Base-by-base conservation (phyloP, 2,797 vertebrate species). In the Oreochromis grahami region DNA sequence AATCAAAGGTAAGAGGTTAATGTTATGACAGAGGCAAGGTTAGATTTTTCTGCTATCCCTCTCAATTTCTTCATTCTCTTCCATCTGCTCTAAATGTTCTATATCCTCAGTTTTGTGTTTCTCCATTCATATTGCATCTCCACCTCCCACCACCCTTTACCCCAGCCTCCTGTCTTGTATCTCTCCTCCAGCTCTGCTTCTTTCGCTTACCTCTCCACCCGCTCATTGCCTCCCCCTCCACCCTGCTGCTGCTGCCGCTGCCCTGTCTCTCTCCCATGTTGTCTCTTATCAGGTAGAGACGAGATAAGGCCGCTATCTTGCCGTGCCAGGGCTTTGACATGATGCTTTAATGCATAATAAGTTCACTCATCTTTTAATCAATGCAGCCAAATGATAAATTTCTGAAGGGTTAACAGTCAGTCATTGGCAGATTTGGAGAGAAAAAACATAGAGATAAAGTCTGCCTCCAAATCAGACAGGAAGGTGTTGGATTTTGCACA, bases 331-430 rank as follows among this genome's bases (percentile, higher is more conserved):
- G 95, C 91, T 93, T 94, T 95, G 93, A 95, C 95, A 95, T 92
- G 89, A 94, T 93, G 93, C 94, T 95, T 95, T 96, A 95, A 96
- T 96, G 96, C 96, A 96, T 96, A 96, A 96, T 96, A 96, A 96
- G 94, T 93, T 94, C 94, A 96, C 94, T 94, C 92, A 93, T 94
- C 92, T 96, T 95, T 94, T 93, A 95, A 96, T 96, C 92, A 95
- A 95, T 95, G 91, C 88, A 70, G 85, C 84, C 93, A 92, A 95
- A 96, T 94, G 92, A 94, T 92, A 94, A 94, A 90, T 95, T 95
- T 96, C 85, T 94, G 91, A 94, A 90, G 94, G 94, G 93, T 91
- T 94, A 94, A 94, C 94, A 94, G 93, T 89, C 91, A 91, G 80
- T 85, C 88, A 87, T 86, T 85, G 92, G 91, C 88, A 85, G 93